Evolutionary conservation across 2,888 invertebrate species (phyloP), one percentile per base, ranked within the genome.

Genomic region (Chloroclysta siterata): DNA sequence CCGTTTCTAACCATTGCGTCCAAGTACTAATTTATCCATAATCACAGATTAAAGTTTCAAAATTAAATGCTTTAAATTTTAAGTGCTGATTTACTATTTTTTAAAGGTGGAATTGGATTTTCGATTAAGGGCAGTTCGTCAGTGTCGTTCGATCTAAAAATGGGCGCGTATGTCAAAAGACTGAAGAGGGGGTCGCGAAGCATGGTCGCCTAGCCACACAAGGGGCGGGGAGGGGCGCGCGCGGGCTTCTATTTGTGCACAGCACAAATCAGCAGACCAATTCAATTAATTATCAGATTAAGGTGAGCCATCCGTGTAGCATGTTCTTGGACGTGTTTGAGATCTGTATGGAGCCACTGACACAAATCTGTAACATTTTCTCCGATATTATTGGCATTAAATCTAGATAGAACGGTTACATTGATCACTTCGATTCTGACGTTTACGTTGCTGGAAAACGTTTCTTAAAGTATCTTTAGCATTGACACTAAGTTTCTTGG

Each of bases 211-310:
- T 74, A 71, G 80, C 76, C 73, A 73, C 72, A 73, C 76, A 70
- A 79, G 75, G 76, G 77, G 71, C 46, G 60, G 71, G 61, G 75
- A 77, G 82, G 84, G 83, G 82, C 76, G 80, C 71, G 80, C 71
- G 82, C 75, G 79, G 79, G 77, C 72, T 76, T 85, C 92, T 93
- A 93, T 93, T 93, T 93, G 86, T 83, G 92, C 87, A 75, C 87
- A 84, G 82, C 87, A 91, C 92, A 92, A 93, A 93, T 93, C 93
- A 92, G 82, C 85, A 85, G 88, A 88, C 89, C 84, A 83, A 87
- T 88, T 90, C 90, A 89, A 93, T 93, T 93, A 93, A 93, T 93
- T 91, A 93, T 91, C 83, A 89, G 90, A 93, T 93, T 93, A 92
- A 93, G 89, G 92, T 91, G 92, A 89, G 89, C 88, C 81, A 89